Percentiles rank a stretch among this genome's conserved stretches.
phyloP scores from a whole-genome alignment of 2,797 vertebrate species.

The Poeciliopsis infans region DNA sequence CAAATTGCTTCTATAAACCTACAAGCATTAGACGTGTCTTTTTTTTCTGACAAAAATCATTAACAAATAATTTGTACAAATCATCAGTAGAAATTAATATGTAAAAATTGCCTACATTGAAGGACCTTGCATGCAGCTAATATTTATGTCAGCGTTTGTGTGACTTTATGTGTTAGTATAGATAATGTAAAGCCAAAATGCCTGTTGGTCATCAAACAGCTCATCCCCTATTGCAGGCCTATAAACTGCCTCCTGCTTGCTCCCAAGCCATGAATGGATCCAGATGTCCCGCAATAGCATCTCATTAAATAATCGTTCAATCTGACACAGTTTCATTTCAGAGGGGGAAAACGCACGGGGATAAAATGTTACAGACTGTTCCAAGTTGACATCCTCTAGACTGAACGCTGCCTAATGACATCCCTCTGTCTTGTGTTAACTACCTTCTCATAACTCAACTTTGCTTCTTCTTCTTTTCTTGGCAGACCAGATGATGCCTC shows the following conservation, averaged over 20 bases:
- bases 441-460: slow-evolving; percentile 30
- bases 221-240: slow-evolving; percentile 64
- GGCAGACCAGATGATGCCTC: slow-evolving; percentile 52
- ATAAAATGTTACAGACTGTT: slow-evolving; percentile 83
- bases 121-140: background rate
- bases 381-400: slow-evolving; percentile 65
- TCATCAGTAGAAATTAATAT: slow-evolving; percentile 3
- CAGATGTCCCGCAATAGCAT: slow-evolving; percentile 83
- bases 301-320: slow-evolving; percentile 85
- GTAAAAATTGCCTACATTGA: slow-evolving; percentile 11
- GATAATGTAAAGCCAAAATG: slow-evolving; percentile 59
- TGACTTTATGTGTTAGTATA: slow-evolving; percentile 33
- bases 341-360: slow-evolving; percentile 65
- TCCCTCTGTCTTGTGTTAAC: slow-evolving; percentile 49
- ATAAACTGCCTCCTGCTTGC: slow-evolving; percentile 81
- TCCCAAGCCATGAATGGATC: slow-evolving; percentile 75
- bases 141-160: slow-evolving; percentile 14
- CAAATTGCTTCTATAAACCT: slow-evolving; percentile 20
- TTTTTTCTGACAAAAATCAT: background rate
- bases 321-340: slow-evolving; percentile 80
- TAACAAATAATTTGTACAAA: slow-evolving; percentile 20
- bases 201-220: slow-evolving; percentile 65
- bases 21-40: background rate
- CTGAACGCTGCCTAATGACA: slow-evolving; percentile 58
- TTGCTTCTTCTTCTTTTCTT: slow-evolving; percentile 37